phyloP scores from a whole-genome alignment of 64 coral and sea anemone genomes.

The Montipora foliosa region DNA sequence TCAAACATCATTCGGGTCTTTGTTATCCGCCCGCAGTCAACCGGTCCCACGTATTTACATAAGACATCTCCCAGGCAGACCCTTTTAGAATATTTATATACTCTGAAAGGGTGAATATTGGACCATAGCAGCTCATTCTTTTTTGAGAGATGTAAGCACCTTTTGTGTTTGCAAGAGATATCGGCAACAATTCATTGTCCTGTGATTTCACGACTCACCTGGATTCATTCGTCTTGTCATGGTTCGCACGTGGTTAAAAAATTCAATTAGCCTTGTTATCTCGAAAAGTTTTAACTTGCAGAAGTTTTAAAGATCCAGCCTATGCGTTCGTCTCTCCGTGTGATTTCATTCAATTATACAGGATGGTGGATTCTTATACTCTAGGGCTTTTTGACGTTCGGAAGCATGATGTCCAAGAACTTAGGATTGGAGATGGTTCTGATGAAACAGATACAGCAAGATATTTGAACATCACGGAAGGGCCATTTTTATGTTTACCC shows the following conservation, averaged over 20 bases:
- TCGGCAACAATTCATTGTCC: neutral
- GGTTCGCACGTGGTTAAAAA: slow-evolving; percentile 25
- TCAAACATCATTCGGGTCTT: slow-evolving; percentile 11
- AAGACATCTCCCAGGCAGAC: slow-evolving; percentile 6
- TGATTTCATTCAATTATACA: neutral
- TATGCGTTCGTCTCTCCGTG: neutral
- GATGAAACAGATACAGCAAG: slow-evolving; percentile 49
- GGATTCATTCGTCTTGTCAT: neutral
- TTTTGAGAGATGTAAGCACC: slow-evolving; percentile 15
- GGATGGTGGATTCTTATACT: neutral
- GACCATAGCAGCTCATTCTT: neutral
- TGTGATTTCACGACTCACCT: neutral
- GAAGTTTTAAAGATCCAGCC: neutral
- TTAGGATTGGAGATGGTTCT: slow-evolving; percentile 55
- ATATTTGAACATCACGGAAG: slow-evolving; percentile 21
- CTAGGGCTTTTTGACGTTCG: slow-evolving; percentile 26
- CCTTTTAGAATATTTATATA: slow-evolving; percentile 46
- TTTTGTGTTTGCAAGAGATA: neutral
- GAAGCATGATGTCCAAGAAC: slow-evolving; percentile 24
- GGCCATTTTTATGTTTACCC: slow-evolving; percentile 39
- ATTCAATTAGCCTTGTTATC: neutral
- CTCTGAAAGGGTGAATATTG: slow-evolving; percentile 1
- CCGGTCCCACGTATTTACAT: slow-evolving; percentile 29
- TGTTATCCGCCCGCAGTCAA: neutral
- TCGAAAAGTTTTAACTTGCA: neutral